Evolutionary conservation across 2,888 invertebrate genomes (phyloP).

Genomic region (Hyles lineata): DNA sequence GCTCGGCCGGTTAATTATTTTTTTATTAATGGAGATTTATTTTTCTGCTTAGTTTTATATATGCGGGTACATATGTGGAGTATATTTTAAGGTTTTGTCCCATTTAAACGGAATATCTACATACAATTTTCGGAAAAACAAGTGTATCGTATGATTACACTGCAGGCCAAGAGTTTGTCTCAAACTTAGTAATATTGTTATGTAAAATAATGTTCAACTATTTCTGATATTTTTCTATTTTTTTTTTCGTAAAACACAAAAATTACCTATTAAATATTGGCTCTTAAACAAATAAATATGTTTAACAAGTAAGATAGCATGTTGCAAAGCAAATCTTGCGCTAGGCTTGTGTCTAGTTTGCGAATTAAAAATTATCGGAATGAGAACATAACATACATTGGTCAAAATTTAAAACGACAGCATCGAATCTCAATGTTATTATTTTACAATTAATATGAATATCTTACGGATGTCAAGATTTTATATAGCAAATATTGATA

Average conservation of each 20-base stretch:
- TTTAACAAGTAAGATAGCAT: background rate
- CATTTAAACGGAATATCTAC: background rate
- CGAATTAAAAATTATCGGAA: background rate
- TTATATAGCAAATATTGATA: background rate
- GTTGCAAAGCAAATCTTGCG: background rate
- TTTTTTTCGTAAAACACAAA: background rate
- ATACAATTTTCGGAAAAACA: background rate
- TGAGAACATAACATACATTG: background rate
- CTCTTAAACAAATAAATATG: too few species aligned
- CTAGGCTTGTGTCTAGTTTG: background rate
- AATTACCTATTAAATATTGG: background rate
- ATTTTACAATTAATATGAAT: conserved; percentile 40
- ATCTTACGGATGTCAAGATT: background rate
- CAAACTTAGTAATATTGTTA: background rate
- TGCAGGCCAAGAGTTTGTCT: conserved; percentile 7
- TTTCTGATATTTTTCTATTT: background rate
- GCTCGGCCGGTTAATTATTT: conserved; percentile 39
- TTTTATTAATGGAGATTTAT: conserved; percentile 42
- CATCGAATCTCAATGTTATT: conserved; percentile 54
- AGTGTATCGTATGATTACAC: background rate
- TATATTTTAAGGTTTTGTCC: conserved; percentile 28
- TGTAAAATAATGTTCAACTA: background rate
- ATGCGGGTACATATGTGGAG: conserved; percentile 32
- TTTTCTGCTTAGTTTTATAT: conserved; percentile 40
- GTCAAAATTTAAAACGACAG: background rate